Base-by-base conservation (phyloP, 1,140 invertebrate species). In the Caenorhabditis briggsae region DNA sequence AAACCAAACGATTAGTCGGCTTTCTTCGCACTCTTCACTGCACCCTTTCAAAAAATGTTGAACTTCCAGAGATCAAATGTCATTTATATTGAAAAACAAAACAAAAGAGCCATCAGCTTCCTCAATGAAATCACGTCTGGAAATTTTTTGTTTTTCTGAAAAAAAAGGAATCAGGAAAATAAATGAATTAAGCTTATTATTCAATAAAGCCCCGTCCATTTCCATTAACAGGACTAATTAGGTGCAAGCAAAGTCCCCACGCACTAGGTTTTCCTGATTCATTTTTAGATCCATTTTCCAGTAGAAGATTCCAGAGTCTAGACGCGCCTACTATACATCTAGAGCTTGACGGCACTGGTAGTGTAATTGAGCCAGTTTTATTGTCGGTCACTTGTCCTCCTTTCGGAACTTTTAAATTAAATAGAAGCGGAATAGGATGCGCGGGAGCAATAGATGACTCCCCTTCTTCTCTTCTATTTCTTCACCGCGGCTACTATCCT, bases 361-460 rank as follows among this genome's bases (percentile, higher is more conserved):
- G 70, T 78, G 70, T 78, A 78, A 78, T 50, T 50, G 46, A 50
- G 70, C 20, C 70, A 78, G 70, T 78, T 78, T 78, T 78, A 78
- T 50, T 53, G 70, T 53, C 70, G 70, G 46, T 78, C 70, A 78
- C 18, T 78, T 78, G 70, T 78, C 70, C 70, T 78, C 70, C 46
- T 78, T 11, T 78, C 46, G 46, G 70, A 78, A 78, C 43, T 78
- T 48, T 78, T 50, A 78, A 78, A 78, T 78, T 78, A 78, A 78
- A 78, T 78, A 50, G 70, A 25, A 6, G 70, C 1, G 70, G n/a
- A 78, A 20, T 50, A 6, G 20, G 70, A n/a, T 41, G 43, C 5
- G 16, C 6, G 23, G 7, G 65, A 70, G 65, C 33, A 48, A 43
- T 25, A 78, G 70, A 78, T 78, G 70, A 78, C 70, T 78, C 46